Percentiles rank a stretch among this genome's conserved stretches.
These are phyloP conservation scores for Lepus oiostolus DNA, from an alignment of 2,797 vertebrate species.

Conservation along the genomic window DNA sequence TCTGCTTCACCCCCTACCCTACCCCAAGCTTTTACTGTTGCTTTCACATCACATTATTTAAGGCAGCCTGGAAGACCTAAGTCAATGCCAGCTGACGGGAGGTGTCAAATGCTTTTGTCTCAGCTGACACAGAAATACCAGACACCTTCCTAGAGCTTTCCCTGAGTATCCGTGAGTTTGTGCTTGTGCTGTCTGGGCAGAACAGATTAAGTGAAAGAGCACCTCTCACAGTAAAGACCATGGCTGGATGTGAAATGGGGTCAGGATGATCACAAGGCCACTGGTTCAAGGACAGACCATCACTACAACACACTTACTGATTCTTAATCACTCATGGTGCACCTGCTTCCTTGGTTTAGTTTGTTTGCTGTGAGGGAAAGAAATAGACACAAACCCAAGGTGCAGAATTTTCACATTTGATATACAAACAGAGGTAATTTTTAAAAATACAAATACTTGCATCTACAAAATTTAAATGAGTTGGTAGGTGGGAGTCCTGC, in stretches of 20 bases:
- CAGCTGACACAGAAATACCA: conserved; percentile 63
- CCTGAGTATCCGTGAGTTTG: conserved; percentile 48
- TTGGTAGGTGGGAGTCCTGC: background rate
- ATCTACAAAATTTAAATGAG: background rate
- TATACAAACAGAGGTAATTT: conserved; percentile 1
- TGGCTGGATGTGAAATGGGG: background rate
- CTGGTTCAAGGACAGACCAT: background rate
- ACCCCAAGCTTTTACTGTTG: background rate
- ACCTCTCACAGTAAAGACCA: fast-evolving
- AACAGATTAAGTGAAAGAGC: background rate
- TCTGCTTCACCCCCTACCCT: conserved; percentile 18
- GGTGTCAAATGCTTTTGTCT: conserved; percentile 73
- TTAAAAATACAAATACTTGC: background rate
- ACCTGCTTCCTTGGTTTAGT: background rate
- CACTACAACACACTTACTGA: background rate
- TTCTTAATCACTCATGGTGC: background rate
- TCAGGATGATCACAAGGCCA: background rate
- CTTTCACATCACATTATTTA: conserved; percentile 40
- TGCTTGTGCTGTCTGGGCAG: background rate
- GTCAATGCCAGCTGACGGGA: conserved; percentile 51
- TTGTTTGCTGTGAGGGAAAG: background rate
- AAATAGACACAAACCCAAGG: background rate
- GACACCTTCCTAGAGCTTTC: conserved; percentile 22
- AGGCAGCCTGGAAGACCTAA: conserved; percentile 48
- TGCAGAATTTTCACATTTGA: background rate